A percentile compares a stretch with the other conserved stretches of the same genome.
phyloP scores from a whole-genome alignment of 1,140 invertebrate genomes.

The Eumeta japonica region DNA sequence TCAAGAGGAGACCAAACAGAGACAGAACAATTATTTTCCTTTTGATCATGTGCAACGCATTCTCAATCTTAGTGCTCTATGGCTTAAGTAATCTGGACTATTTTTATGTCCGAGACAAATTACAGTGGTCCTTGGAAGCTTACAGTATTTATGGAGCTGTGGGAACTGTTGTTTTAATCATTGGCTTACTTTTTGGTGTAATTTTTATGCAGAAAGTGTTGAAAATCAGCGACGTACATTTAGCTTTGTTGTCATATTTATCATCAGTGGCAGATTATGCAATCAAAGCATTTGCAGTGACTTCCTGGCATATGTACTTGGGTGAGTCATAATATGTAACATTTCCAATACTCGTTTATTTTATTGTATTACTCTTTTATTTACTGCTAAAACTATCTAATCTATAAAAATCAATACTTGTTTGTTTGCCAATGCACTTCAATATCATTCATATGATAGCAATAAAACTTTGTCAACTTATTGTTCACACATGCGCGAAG shows the following conservation, averaged over 20 bases:
- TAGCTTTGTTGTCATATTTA: slow-evolving; percentile 42
- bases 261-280: slow-evolving; percentile 47
- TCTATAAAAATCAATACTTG: too few species aligned
- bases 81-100: slow-evolving; percentile 60
- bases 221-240: slow-evolving; percentile 38
- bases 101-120: slow-evolving; percentile 64
- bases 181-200: slow-evolving; percentile 56
- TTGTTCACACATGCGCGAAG: too few species aligned
- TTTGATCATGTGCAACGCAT: slow-evolving; percentile 58
- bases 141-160: slow-evolving; percentile 59
- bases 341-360: too few species aligned
- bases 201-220: slow-evolving; percentile 54
- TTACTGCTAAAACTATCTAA: too few species aligned
- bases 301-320: slow-evolving; percentile 67
- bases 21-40: slow-evolving; percentile 62
- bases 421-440: too few species aligned
- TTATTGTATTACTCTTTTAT: too few species aligned
- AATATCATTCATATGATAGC: too few species aligned
- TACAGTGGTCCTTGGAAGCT: slow-evolving; percentile 65
- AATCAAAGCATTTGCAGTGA: slow-evolving; percentile 55
- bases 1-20: slow-evolving; percentile 60
- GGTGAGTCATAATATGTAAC: slow-evolving; percentile 42
- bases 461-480: too few species aligned
- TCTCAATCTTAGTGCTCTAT: slow-evolving; percentile 59
- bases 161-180: slow-evolving; percentile 41